Evolutionary conservation across 2,888 invertebrate genomes (phyloP).

Genomic region (Lysandra bellargus): DNA sequence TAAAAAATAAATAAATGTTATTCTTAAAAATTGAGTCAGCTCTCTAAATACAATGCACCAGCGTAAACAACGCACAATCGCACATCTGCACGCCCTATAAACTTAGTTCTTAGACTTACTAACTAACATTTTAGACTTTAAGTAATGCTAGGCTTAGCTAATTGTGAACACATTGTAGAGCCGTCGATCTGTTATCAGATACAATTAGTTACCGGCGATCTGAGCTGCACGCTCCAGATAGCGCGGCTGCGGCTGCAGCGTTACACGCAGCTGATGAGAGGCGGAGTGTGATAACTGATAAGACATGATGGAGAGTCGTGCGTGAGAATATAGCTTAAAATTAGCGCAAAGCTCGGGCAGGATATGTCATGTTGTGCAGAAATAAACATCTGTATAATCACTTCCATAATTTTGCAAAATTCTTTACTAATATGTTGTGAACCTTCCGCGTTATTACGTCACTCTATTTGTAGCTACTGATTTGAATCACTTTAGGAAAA

Average conservation of each 20-base stretch:
- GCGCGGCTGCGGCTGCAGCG: too few relatives aligned
- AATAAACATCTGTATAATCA: too few relatives aligned
- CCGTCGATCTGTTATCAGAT: neutral
- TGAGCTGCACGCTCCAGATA: neutral
- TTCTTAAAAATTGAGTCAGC: neutral
- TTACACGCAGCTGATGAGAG: neutral
- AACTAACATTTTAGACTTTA: neutral
- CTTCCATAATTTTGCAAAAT: too few relatives aligned
- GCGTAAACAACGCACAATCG: neutral
- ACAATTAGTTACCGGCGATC: neutral
- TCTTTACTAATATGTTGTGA: too few relatives aligned
- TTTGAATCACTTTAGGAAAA: too few relatives aligned
- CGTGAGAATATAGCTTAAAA: neutral
- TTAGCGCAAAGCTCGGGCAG: neutral
- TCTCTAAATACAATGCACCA: neutral
- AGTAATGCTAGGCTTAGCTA: neutral
- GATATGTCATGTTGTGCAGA: neutral
- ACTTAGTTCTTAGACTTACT: too few relatives aligned
- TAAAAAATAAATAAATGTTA: too few relatives aligned
- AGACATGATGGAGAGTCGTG: neutral
- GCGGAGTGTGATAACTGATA: neutral
- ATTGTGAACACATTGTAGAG: neutral
- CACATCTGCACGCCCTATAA: neutral
- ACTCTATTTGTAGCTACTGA: too few relatives aligned
- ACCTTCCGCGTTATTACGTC: too few relatives aligned